phyloP scores from a whole-genome alignment of 1,140 invertebrate genomes.

The Cecropterus lyciades region DNA sequence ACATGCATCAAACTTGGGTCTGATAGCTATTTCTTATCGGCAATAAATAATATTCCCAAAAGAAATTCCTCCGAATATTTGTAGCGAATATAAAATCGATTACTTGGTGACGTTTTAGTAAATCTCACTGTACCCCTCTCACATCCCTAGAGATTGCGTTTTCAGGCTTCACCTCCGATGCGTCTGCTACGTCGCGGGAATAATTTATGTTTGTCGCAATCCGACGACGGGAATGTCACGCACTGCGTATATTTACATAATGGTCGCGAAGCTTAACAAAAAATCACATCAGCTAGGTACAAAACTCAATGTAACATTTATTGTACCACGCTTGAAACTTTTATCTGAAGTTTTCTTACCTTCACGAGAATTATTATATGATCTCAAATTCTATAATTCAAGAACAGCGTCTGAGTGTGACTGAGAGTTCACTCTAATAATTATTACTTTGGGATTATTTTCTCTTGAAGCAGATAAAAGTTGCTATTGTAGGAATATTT shows the following conservation, averaged over 20 bases:
- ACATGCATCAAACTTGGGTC: too few relatives aligned
- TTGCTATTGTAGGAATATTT: too few relatives aligned
- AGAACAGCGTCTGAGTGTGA: background rate
- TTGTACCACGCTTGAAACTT: background rate
- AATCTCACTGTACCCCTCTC: conserved; percentile 8
- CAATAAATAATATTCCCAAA: too few relatives aligned
- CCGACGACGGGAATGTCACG: conserved; percentile 15
- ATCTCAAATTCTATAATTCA: background rate
- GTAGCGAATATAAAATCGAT: conserved; percentile 11
- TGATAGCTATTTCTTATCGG: too few relatives aligned
- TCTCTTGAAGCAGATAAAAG: too few relatives aligned
- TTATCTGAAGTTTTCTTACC: background rate
- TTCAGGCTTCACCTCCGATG: conserved; percentile 26
- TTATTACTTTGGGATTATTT: background rate
- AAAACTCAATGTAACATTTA: background rate
- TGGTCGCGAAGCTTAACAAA: conserved; percentile 1
- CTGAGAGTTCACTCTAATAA: background rate
- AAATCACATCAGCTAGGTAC: background rate
- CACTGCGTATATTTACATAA: conserved; percentile 35
- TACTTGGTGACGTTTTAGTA: conserved; percentile 1
- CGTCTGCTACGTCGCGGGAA: conserved; percentile 18
- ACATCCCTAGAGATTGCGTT: conserved; percentile 13
- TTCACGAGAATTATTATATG: background rate
- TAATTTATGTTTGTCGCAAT: conserved; percentile 32
- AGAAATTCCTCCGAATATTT: background rate